Base-by-base conservation (phyloP, 2,888 invertebrate genomes). In the Nezara viridula region DNA sequence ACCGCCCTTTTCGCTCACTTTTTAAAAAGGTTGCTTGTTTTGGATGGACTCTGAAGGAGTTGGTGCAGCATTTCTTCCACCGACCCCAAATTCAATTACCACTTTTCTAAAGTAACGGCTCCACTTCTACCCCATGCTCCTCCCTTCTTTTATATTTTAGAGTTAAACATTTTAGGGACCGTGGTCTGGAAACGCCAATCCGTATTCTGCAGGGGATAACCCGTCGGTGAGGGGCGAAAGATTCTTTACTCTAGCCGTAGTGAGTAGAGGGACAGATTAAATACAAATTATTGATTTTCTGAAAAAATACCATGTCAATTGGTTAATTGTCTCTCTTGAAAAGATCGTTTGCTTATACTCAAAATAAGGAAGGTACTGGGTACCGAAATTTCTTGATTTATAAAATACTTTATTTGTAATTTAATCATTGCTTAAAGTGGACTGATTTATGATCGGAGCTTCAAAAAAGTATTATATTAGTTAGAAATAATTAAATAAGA, bases 11-110 rank as follows among this genome's bases (percentile, higher is more conserved):
- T 86, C 55, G 50, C 86, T 55, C 86, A 40, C 86, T 86, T 86
- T 86, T 86, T 86, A 86, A 86, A 86, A 86, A 86, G 40, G 86
- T 81, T 81, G 81, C 81, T 81, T 81, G 81, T 81, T 81, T 47
- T 81, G 81, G 81, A 81, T 81, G 81, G 81, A 81, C 44, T 40
- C 81, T 81, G 81, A 44, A 81, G 81, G 81, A 47, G 44, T 81
- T 81, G 77, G 40, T 44, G 44, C 44, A 44, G 44, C 40, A 40
- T 81, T 40, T 47, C 40, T 81, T 40, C 44, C 12, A 24, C 44
- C 81, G 24, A 44, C 24, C 81, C 81, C 40, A n/a, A 81, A 81
- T 81, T 81, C 81, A 81, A 81, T 81, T 81, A 81, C 81, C 81
- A 81, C 81, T 81, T 47, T 81, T 81, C 81, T 81, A 44, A 40